Conservation (phyloP, 2,797 vertebrate genomes). For the Coluber constrictor region DNA sequence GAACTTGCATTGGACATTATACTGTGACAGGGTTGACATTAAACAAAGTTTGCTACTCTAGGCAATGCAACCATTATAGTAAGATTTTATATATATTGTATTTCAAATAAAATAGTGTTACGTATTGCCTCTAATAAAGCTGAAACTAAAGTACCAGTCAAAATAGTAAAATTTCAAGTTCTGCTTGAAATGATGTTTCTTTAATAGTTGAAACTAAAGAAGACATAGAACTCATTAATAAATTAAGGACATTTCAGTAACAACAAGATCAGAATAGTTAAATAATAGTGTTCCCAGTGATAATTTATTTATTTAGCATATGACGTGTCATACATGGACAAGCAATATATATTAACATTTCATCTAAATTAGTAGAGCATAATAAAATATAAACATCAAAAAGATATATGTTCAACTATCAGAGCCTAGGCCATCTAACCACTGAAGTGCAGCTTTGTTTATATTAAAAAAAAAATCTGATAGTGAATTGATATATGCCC, state of each 20-base stretch:
- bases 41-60: constrained; percentile 31
- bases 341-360: too few relatives aligned
- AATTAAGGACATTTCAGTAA: not conserved
- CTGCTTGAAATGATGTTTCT: not conserved
- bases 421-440: not conserved
- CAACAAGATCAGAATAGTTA: not conserved
- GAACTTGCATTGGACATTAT: not conserved
- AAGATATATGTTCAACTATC: not conserved
- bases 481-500: not conserved
- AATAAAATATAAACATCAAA: not conserved
- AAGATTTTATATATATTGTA: not conserved
- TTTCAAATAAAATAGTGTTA: not conserved
- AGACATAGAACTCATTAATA: not conserved
- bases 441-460: not conserved
- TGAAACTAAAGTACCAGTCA: not conserved
- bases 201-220: not conserved
- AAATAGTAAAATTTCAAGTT: not conserved
- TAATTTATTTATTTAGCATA: not conserved
- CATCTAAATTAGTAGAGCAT: not conserved
- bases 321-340: not conserved
- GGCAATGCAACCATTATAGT: not conserved
- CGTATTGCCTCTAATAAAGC: not conserved
- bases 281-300: not conserved
- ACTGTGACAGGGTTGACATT: constrained; percentile 37
- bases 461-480: not conserved